These are phyloP conservation scores for Pseudoips prasinana DNA, from an alignment of 2,888 invertebrate species.

Conservation along the genomic window DNA sequence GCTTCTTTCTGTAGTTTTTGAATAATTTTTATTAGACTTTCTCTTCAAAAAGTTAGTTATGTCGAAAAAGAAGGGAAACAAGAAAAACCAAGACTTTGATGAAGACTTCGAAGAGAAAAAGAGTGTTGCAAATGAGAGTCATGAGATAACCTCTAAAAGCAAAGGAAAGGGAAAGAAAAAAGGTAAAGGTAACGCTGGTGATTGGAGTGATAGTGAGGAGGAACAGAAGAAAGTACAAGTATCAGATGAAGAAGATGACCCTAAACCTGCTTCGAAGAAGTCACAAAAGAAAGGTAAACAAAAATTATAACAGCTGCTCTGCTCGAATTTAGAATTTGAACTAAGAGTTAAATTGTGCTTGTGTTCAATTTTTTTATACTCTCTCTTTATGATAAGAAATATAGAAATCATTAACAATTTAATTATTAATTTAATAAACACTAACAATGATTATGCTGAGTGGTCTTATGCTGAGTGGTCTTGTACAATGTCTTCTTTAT, in stretches of 20 bases:
- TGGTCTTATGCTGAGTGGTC: too few relatives aligned
- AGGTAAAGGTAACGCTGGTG: conserved; percentile 68
- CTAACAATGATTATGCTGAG: too few relatives aligned
- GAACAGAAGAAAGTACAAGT: conserved; percentile 44
- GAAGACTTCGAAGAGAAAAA: conserved; percentile 76
- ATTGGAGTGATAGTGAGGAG: conserved; percentile 70
- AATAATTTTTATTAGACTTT: neutral
- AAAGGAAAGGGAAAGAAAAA: conserved; percentile 77
- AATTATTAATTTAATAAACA: too few relatives aligned
- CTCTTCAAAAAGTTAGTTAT: conserved; percentile 42
- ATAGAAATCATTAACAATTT: too few relatives aligned
- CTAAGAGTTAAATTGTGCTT: too few relatives aligned
- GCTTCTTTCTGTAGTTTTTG: conserved; percentile 8
- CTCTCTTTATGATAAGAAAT: too few relatives aligned
- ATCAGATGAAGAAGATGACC: conserved; percentile 68
- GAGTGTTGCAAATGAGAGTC: conserved; percentile 44
- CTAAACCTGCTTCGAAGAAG: conserved; percentile 69
- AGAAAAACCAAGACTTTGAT: conserved; percentile 81
- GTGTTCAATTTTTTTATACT: too few relatives aligned
- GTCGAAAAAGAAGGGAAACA: conserved; percentile 83
- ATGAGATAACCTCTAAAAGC: conserved; percentile 77
- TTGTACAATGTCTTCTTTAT: too few relatives aligned
- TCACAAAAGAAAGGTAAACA: conserved; percentile 76
- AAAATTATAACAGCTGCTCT: conserved; percentile 3
- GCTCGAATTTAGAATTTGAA: too few relatives aligned